Evolutionary conservation across 2,113 vertebrate genomes (phyloP), one percentile per base, ranked within the genome.

Genomic region (Orthonyx spaldingii): DNA sequence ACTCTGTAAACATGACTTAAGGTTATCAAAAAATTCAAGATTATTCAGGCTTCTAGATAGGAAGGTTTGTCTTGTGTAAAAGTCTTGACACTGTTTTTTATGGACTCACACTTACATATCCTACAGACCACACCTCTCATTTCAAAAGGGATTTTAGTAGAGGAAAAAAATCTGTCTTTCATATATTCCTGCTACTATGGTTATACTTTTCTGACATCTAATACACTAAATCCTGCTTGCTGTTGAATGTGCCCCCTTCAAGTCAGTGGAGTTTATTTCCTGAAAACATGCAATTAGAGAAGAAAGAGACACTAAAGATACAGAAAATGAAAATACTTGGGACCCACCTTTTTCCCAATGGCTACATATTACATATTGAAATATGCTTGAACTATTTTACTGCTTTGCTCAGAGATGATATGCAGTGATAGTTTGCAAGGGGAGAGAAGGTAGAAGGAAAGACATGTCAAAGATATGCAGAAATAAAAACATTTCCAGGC

Each of bases 391-490:
- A 50, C 65, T 90, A 23, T 41, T 93, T 85, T 32, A 81, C 27
- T 83, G 60, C 63, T 95, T 84, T 91, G 39, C 66, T 92, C 77
- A 68, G 61, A 90, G 87, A 92, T 83, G n/a, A 80, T 78, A 71
- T 19, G 9, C 69, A 76, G 32, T 60, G 88, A 82, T 87, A 95
- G 26, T 81, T 76, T 66, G 23, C 22, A 80, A 83, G 28, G 10
- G 30, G n/a, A 92, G 46, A 84, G 88, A 56, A 96, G 28, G 90
- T 50, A 95, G 37, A 65, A 95, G 33, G 61, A 84, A 83, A 91
- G 80, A 94, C 30, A 52, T 64, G 88, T 84, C 93, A 95, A 91
- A 84, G 61, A 93, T 66, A 91, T 88, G 60, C 41, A 89, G 94
- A 93, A 97, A 90, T 59, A 55, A 68, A 93, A 94, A 88, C 19